Evolutionary conservation across 2,888 invertebrate species (phyloP).

Genomic region (Sepiola atlantica): DNA sequence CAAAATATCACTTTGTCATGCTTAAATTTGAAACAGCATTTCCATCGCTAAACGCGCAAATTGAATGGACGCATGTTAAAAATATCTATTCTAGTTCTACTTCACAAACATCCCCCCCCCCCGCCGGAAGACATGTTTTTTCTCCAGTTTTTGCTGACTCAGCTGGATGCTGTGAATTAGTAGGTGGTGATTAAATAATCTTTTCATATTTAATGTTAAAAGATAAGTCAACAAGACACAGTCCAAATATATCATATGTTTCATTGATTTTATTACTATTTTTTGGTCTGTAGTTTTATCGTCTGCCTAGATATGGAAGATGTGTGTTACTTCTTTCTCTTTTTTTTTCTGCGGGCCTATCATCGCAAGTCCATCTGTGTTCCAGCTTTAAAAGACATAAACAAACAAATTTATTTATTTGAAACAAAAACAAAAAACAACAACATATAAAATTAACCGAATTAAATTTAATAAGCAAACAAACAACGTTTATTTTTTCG

Average conservation of each 20-base stretch:
- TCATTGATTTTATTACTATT: background rate
- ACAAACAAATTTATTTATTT: no score
- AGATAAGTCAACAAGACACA: background rate
- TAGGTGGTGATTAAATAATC: background rate
- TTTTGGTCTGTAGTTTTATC: background rate
- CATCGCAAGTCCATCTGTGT: background rate
- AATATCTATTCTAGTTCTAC: background rate
- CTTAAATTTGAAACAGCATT: no score
- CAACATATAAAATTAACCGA: no score
- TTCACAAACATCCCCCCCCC: background rate
- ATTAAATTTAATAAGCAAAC: background rate
- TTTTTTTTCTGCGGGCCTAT: background rate
- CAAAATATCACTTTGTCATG: no score
- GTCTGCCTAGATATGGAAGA: background rate
- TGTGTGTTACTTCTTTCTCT: background rate
- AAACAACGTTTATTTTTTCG: background rate
- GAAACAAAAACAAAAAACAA: no score
- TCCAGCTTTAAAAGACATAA: background rate
- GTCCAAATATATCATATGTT: background rate
- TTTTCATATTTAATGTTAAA: background rate
- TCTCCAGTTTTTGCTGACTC: background rate
- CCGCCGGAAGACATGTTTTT: background rate
- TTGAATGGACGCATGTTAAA: no score
- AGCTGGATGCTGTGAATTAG: background rate
- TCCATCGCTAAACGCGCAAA: no score